Conservation (phyloP, 2,113 vertebrate genomes). For the Otocyon megalotis region DNA sequence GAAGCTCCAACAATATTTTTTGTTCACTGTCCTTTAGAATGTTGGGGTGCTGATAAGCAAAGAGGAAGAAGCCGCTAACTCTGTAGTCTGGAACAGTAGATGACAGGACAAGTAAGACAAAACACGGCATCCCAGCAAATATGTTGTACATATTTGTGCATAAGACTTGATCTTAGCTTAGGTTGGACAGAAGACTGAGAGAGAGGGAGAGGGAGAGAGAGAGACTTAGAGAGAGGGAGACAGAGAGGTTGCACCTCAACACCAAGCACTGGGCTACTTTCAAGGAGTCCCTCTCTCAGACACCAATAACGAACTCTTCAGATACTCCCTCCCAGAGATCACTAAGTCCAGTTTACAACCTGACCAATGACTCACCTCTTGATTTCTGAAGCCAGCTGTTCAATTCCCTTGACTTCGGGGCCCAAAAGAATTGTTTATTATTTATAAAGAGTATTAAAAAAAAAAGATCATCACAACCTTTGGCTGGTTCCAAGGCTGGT, state of each 20-base stretch:
- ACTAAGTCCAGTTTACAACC: neutral
- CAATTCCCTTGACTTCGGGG: slow-evolving; percentile 19
- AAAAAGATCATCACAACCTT: neutral
- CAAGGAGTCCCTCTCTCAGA: neutral
- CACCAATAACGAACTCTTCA: neutral
- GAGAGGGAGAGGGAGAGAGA: neutral
- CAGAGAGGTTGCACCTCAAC: neutral
- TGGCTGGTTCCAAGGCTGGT: neutral
- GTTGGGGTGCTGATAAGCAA: neutral
- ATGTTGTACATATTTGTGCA: neutral
- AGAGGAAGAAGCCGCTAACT: neutral
- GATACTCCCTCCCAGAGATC: neutral
- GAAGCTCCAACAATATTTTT: neutral
- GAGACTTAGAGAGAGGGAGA: neutral
- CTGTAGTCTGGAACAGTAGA: neutral
- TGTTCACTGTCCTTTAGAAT: neutral
- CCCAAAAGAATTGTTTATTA: slow-evolving; percentile 4
- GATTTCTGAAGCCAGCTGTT: slow-evolving; percentile 4
- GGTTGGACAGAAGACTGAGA: neutral
- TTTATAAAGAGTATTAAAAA: neutral
- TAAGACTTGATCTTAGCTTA: neutral
- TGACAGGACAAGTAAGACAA: neutral
- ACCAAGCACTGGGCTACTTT: neutral
- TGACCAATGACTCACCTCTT: neutral
- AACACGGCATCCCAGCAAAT: neutral